Evolutionary conservation across 2,797 vertebrate genomes (phyloP), one percentile per base, ranked within the genome.

Genomic region (Semaprochilodus insignis): DNA sequence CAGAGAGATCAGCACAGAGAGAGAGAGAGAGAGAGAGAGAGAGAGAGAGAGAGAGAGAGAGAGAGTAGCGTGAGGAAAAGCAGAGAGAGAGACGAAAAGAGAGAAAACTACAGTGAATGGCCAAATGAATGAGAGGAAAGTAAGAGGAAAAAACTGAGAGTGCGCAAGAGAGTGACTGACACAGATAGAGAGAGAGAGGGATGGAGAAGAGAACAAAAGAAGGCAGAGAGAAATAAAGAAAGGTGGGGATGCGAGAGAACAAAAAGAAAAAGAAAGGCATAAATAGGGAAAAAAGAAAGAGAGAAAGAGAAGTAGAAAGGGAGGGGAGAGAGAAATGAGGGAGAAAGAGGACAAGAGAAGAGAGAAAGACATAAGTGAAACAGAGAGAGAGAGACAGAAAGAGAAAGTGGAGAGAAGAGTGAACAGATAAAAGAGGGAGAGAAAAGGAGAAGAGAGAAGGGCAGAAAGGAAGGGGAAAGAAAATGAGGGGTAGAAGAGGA

Each of bases 21-120:
- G 44, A 48, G 10, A 48, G 1, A 11, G n/a, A n/a, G n/a, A n/a
- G n/a, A n/a, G n/a, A n/a, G n/a, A n/a, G n/a, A n/a, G n/a, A n/a
- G n/a, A n/a, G n/a, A n/a, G n/a, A n/a, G n/a, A n/a, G n/a, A n/a
- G n/a, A n/a, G n/a, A n/a, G n/a, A 11, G 44, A 48, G 6, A 48
- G 44, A 48, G 10, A 48, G 1, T 0, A 48, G 44, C 44, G 11
- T 48, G 44, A 48, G 5, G 11, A 48, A 48, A 48, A 48, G 44
- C 44, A 48, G 44, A 13, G 11, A 48, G 44, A 5, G 8, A 48
- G 44, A 13, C 44, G 8, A 48, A 11, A 13, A 13, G 44, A 48
- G 8, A 48, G 11, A 48, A 48, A 48, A 48, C 44, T 48, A 48
- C 6, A 48, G 44, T 48, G 91, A 89, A 92, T 87, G 88, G 91